Evolutionary conservation across 1,140 invertebrate genomes (phyloP), one percentile per base, ranked within the genome.

Genomic region (Aphelinus atriplicis): DNA sequence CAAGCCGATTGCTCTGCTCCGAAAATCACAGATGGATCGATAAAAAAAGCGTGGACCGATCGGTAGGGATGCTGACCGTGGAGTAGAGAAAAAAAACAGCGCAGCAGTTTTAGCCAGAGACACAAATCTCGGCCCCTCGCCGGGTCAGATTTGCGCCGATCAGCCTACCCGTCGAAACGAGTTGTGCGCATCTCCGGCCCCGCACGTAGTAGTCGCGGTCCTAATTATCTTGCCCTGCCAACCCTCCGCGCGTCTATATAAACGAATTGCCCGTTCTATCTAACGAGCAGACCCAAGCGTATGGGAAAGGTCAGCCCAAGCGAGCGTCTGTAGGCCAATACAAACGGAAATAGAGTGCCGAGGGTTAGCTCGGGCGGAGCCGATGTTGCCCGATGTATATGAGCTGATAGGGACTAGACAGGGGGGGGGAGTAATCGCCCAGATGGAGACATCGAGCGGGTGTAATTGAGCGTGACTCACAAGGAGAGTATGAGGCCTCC

Each of bases 181-280:
- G 48, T n/a, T 53, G 45, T n/a, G 51, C 45, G 1, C 56, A 50
- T 58, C 48, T 70, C 66, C 43, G n/a, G 53, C 53, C 55, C 7
- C 45, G 10, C 26, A 5, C 55, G 47, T 57, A 57, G 6, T 10
- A 55, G n/a, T 57, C 56, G 42, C 2, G 53, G 56, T 48, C 9
- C 66, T 66, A 66, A 66, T 66, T 66, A 57, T 68, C 66, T 55
- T 10, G 47, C 57, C 57, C 58, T 58, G 55, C 43, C 65, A 10
- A 6, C 9, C 26, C 26, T 26, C 26, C 26, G 26, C 26, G 26
- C 26, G 26, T 26, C 26, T 26, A 26, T 26, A 26, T 26, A 26
- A 26, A 26, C 26, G 26, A 26, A 26, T 45, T 7, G 53, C 9
- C 53, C 48, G n/a, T 53, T n/a, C 47, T 63, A 7, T 9, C 46